Evolutionary conservation across 2,113 vertebrate species (phyloP), one percentile per base, ranked within the genome.

Genomic region (Aspiorhynchus laticeps): DNA sequence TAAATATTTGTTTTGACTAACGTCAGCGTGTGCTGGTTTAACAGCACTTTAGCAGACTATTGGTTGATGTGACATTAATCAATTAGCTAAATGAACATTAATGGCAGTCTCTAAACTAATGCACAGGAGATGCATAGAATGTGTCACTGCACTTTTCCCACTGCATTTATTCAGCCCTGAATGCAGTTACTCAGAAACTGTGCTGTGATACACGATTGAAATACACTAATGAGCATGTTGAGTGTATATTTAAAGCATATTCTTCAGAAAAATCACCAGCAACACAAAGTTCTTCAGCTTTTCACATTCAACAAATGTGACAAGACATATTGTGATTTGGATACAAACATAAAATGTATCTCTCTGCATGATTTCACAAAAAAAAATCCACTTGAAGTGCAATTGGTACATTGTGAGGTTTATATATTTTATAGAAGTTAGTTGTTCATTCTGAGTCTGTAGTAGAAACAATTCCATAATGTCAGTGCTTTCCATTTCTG

Each of bases 401-500:
- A 31, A 48, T 33, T n/a, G 19, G 63, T 83, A 36, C 28, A 83
- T 15, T 2, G 61, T 7, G 65, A 83, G 65, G 10, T 83, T 12
- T n/a, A 15, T 71, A 24, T 83, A 43, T 83, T 63, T 51, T 24
- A 82, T n/a, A 69, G n/a, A 69, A 83, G 14, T 83, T 56, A 74
- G 24, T 84, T 84, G 83, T 74, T 59, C 31, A 84, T 56, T 84
- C 83, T 11, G 33, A 41, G 33, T 38, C 31, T 59, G 46, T 71
- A 33, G 63, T 51, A 36, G 43, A 83, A 71, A 71, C 81, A 83
- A 53, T 74, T 84, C 69, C 33, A 87, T 82, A 63, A 74, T 75
- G 79, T 82, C 73, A 82, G n/a, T 14, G 48, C 61, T 80, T 84
- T 86, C 51, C 51, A 79, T 79, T 86, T 77, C 59, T 88, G 79